Evolutionary conservation across 1,140 invertebrate species (phyloP).

Genomic region (Drosophila novamexicana): DNA sequence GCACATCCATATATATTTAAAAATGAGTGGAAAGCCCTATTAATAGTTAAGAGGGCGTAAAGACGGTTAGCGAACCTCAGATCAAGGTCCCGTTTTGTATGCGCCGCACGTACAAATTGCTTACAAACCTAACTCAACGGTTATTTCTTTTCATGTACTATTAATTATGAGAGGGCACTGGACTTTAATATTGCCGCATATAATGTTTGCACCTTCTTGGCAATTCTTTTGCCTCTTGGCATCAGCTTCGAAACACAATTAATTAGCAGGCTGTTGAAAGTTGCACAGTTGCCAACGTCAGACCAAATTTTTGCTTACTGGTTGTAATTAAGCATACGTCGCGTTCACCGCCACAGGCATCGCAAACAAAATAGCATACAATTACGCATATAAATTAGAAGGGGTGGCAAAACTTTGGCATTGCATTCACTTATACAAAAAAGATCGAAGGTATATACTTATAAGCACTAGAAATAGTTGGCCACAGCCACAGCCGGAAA

Average conservation of each 20-base stretch:
- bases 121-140: conserved; percentile 20
- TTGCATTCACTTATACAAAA: conserved; percentile 5
- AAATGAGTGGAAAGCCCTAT: conserved; percentile 58
- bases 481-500: conserved; percentile 23
- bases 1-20: conserved; percentile 31
- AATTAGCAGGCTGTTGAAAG: conserved; percentile 60
- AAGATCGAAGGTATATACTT: conserved; percentile 34
- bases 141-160: conserved; percentile 3
- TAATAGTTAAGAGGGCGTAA: conserved; percentile 59
- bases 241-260: conserved; percentile 59
- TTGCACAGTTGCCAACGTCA: conserved; percentile 18
- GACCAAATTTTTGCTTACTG: conserved; percentile 50
- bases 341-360: conserved; percentile 28
- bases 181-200: conserved; percentile 41
- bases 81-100: conserved; percentile 36
- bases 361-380: conserved; percentile 46
- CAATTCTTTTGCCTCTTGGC: conserved; percentile 66
- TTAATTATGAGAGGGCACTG: conserved; percentile 24
- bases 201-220: conserved; percentile 58
- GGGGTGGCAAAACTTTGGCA: conserved; percentile 38
- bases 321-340: conserved; percentile 64
- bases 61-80: conserved; percentile 19
- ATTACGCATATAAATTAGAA: conserved; percentile 73
- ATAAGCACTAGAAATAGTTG: too few relatives aligned
- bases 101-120: conserved; percentile 58